Evolutionary conservation across 1,140 invertebrate species (phyloP).

Genomic region (Trialeurodes vaporariorum): DNA sequence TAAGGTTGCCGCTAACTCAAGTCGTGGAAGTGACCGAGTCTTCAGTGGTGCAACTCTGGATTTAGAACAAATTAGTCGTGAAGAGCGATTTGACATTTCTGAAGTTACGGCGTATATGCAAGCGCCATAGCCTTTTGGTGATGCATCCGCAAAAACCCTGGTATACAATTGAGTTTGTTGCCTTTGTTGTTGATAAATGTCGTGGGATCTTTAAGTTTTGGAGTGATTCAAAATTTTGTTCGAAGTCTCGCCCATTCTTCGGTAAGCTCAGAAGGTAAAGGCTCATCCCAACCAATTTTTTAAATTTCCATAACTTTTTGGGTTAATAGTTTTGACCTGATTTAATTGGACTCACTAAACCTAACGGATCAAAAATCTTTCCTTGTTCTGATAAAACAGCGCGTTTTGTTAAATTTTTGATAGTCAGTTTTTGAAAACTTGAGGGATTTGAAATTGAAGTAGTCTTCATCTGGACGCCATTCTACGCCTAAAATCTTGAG

Average conservation of each 20-base stretch:
- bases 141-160: constrained; percentile 30
- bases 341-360: constrained; percentile 23
- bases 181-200: neutral
- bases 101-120: constrained; percentile 20
- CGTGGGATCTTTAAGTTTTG: constrained; percentile 2
- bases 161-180: neutral
- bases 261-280: constrained; percentile 17
- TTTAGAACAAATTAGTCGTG: constrained; percentile 26
- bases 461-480: constrained; percentile 1
- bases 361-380: constrained; percentile 28
- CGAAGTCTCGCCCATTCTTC: neutral
- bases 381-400: constrained; percentile 17
- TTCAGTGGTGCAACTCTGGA: constrained; percentile 31
- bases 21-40: constrained; percentile 24
- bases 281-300: constrained; percentile 31
- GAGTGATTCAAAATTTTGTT: neutral
- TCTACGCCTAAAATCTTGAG: neutral
- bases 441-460: neutral
- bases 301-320: constrained; percentile 19
- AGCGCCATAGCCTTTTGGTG: constrained; percentile 25
- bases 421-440: neutral
- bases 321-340: constrained; percentile 17
- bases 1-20: constrained; percentile 29
- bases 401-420: constrained; percentile 8
- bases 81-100: neutral